Percentiles rank a stretch among this genome's conserved stretches.
phyloP scores from a whole-genome alignment of 1,140 invertebrate species.

The Orchesella cincta region DNA sequence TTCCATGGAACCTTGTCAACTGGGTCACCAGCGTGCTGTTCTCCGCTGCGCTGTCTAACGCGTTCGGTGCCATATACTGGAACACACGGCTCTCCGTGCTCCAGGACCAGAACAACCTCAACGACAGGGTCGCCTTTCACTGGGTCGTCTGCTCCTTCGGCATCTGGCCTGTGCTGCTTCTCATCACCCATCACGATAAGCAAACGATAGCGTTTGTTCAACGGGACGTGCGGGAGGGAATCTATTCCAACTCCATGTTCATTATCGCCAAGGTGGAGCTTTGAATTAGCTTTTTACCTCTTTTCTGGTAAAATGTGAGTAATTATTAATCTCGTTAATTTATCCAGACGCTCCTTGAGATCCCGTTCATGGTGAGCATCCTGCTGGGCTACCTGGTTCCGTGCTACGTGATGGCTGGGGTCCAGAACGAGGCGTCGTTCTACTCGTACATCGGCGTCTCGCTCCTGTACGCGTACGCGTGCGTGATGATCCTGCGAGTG shows the following conservation, averaged over 20 bases:
- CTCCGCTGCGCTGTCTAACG: constrained; percentile 75
- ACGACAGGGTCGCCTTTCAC: constrained; percentile 50
- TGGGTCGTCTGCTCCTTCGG: constrained; percentile 70
- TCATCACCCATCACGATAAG: constrained; percentile 69
- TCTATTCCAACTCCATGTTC: constrained; percentile 77
- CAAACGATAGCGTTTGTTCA: constrained; percentile 70
- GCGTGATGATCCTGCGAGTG: constrained; percentile 71
- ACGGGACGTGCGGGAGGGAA: constrained; percentile 73
- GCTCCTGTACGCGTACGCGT: constrained; percentile 72
- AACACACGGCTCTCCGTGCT: constrained; percentile 67
- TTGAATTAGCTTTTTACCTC: not conserved
- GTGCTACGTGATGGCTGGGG: constrained; percentile 83
- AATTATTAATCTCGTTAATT: constrained; percentile 13
- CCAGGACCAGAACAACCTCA: constrained; percentile 56
- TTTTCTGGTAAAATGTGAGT: constrained; percentile 33
- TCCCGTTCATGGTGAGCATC: constrained; percentile 57
- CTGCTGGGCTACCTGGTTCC: constrained; percentile 81
- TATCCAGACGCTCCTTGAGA: constrained; percentile 42
- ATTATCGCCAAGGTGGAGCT: constrained; percentile 72
- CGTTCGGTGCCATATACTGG: constrained; percentile 83
- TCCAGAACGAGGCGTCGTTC: constrained; percentile 53
- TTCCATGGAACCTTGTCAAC: constrained; percentile 79
- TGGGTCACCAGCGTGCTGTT: constrained; percentile 75
- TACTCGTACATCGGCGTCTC: constrained; percentile 52
- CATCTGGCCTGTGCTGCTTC: constrained; percentile 72